Base-by-base conservation (phyloP, 2,888 invertebrate species). In the Maniola hyperantus region DNA sequence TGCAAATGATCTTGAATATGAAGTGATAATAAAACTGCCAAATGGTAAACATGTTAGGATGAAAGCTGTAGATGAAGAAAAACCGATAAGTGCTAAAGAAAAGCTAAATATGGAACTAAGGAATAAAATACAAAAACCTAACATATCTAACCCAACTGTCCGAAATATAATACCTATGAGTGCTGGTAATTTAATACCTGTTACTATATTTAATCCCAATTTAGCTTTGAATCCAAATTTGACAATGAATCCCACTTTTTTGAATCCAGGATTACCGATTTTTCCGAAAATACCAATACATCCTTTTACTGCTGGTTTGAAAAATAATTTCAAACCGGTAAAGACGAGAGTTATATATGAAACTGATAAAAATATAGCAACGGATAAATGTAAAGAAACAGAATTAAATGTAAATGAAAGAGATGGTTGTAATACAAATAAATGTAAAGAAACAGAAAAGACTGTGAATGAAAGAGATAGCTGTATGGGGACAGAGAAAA, bases 1-100 rank as follows among this genome's bases (percentile, higher is more conserved):
- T 4, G 79, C 78, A 0, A 82, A 85, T 0, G 85, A 87, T 69
- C 87, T 84, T 42, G 84, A 87, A 68, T 88, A 85, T 36, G 91
- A 91, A 77, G 89, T 91, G 0, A 83, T 88, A 1, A 84, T 91
- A 0, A 91, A 86, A 75, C 68, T 91, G 0, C 91, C 91, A 0
- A 86, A 79, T 2, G 91, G 89, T 0, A 89, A 85, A 51, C 80
- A 84, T 63, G 84, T 92, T 0, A 82, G 81, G 68, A 86, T 91
- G 83, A 83, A 84, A 65, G 77, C 85, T 0, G 83, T 84, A 0
- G 87, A 87, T 0, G 87, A 85, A 0, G 77, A 82, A 10, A 76
- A 72, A 57, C 67, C 69, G 57, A 77, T 78, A 5, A 76, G 80
- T 51, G 76, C 78, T 0, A 90, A 85, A 61, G 86, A 88, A 36